These are phyloP conservation scores for Aldrovandia affinis DNA, from an alignment of 2,797 vertebrate species.

Conservation along the genomic window DNA sequence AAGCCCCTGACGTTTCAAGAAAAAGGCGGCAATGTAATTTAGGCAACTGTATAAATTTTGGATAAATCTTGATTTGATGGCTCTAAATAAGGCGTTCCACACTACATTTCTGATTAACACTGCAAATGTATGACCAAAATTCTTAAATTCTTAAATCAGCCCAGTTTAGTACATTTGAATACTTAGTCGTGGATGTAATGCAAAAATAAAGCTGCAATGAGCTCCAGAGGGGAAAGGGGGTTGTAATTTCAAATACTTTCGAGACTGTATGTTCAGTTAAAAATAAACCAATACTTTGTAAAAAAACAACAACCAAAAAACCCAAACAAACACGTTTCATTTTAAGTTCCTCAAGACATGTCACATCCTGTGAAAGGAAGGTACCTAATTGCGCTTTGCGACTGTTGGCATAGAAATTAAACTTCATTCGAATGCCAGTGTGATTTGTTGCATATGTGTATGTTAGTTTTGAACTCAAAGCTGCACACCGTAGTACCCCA, in stretches of 20 bases:
- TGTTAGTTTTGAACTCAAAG: slow-evolving; percentile 33
- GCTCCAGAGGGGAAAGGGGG: slow-evolving; percentile 14
- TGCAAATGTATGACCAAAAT: slow-evolving; percentile 34
- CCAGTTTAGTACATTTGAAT: neutral
- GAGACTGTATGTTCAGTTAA: slow-evolving; percentile 34
- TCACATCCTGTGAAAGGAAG: slow-evolving; percentile 28
- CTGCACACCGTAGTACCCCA: slow-evolving; percentile 15
- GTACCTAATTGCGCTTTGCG: slow-evolving; percentile 35
- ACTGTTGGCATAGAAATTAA: slow-evolving; percentile 33
- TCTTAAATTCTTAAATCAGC: neutral
- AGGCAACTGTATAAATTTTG: slow-evolving; percentile 25
- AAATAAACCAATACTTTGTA: slow-evolving; percentile 32
- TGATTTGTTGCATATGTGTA: slow-evolving; percentile 36
- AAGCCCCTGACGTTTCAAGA: slow-evolving; percentile 24
- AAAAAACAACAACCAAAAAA: slow-evolving; percentile 9
- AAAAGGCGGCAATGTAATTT: slow-evolving; percentile 28
- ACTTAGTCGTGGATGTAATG: slow-evolving; percentile 2
- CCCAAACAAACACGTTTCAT: slow-evolving; percentile 21
- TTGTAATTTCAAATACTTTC: slow-evolving; percentile 31
- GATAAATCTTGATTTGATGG: slow-evolving; percentile 20
- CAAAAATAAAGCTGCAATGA: slow-evolving; percentile 6
- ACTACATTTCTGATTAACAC: slow-evolving; percentile 28
- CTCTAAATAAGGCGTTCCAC: slow-evolving; percentile 35
- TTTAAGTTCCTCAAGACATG: slow-evolving; percentile 28
- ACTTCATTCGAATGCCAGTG: slow-evolving; percentile 32